phyloP scores from a whole-genome alignment of 2,113 vertebrate species.

The Dicerorhinus sumatrensis region DNA sequence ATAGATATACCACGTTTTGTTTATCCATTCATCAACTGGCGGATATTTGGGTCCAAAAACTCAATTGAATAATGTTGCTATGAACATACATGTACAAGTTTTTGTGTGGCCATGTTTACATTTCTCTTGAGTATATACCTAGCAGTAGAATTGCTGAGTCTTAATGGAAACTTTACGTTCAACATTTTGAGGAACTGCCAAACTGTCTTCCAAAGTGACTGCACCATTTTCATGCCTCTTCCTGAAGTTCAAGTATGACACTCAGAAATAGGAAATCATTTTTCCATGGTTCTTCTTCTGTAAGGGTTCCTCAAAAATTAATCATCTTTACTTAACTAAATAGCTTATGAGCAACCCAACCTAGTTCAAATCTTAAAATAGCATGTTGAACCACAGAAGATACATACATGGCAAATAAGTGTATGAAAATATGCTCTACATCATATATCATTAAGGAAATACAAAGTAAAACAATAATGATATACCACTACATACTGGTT shows the following conservation, averaged over 20 bases:
- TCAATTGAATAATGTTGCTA: background rate
- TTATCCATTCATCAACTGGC: background rate
- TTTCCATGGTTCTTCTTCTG: background rate
- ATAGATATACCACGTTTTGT: background rate
- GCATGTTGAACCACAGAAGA: background rate
- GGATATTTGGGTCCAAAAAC: background rate
- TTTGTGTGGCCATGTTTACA: background rate
- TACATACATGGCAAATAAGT: background rate
- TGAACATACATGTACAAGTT: background rate
- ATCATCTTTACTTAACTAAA: background rate
- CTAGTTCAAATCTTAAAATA: background rate
- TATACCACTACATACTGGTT: background rate
- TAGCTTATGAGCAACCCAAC: background rate
- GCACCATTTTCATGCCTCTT: background rate
- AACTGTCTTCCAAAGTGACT: background rate
- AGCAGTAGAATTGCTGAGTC: background rate
- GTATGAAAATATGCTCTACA: background rate
- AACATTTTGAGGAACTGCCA: background rate
- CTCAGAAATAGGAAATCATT: background rate
- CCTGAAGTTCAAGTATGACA: background rate
- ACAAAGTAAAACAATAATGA: background rate
- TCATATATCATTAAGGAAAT: background rate
- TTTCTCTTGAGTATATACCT: background rate
- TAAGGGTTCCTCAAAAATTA: background rate
- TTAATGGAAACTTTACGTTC: background rate